phyloP scores from a whole-genome alignment of 2,797 vertebrate genomes.

The Muscicapa comitata region DNA sequence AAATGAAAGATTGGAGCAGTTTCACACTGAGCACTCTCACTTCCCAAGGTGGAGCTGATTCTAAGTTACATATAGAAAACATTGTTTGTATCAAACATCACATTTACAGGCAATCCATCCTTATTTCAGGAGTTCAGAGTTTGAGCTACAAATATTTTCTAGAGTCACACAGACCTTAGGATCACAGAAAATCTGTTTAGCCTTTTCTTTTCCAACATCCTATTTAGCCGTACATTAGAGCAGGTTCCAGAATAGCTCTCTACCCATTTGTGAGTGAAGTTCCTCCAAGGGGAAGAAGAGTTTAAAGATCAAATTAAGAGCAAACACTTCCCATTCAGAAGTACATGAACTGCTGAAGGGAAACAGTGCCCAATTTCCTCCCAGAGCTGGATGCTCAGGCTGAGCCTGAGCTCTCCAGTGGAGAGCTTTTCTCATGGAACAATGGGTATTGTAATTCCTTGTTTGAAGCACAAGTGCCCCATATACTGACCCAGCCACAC shows the following conservation, averaged over 20 bases:
- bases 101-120: fast-evolving
- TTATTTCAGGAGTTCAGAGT: background rate
- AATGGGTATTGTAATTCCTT: fast-evolving
- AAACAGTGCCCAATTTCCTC: background rate
- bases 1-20: background rate
- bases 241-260: background rate
- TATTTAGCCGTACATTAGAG: background rate
- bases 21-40: background rate
- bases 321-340: background rate
- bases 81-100: background rate
- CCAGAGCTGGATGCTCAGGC: background rate
- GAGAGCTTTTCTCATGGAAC: background rate
- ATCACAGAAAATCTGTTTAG: background rate
- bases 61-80: background rate
- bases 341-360: background rate
- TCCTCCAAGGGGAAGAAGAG: background rate
- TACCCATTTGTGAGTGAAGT: background rate
- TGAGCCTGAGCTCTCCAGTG: background rate
- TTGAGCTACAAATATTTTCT: background rate
- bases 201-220: background rate
- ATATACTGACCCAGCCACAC: background rate
- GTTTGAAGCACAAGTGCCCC: background rate
- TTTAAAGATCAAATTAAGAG: background rate
- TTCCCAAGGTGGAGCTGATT: background rate
- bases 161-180: fast-evolving